Evolutionary conservation across 1,140 invertebrate species (phyloP), one percentile per base, ranked within the genome.

Genomic region (Apis florea): DNA sequence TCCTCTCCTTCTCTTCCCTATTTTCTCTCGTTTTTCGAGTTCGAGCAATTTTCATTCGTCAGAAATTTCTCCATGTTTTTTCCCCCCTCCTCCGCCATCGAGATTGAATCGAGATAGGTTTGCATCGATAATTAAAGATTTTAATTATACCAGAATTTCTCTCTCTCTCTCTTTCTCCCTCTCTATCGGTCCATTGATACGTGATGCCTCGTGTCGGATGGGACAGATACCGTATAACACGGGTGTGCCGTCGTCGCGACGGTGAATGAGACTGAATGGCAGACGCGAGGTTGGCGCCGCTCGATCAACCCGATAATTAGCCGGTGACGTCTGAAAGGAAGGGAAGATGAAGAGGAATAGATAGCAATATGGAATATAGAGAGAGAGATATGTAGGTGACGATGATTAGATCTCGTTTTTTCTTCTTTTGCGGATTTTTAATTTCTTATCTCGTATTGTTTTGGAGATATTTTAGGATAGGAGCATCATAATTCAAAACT

Each of bases 221-320:
- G 31, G 70, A 72, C 70, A 58, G 70, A 26, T 40, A n/a, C 26
- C 31, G 31, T 40, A 31, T 58, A 58, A 58, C 21, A 17, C 69
- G 5, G 49, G 47, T 17, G 53, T 40, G 31, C 31, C 31, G 21
- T 54, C 53, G 51, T 31, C 70, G 70, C 54, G 70, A 40, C 70
- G 69, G 17, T 21, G 47, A 24, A 17, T 21, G 21, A 24, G n/a
- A 40, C 47, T 64, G 74, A 76, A 66, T 66, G 61, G 61, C 26
- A 76, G 73, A 66, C 73, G 63, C 61, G 61, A 76, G 47, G 49
- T 76, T 66, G 58, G 69, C 74, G 82, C 56, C 40, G 70, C 53
- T 78, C 51, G 83, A 85, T 84, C 70, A 66, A 59, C 64, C 70
- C 63, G 56, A 75, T 84, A 84, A 85, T 85, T 85, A 82, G 84